phyloP scores from a whole-genome alignment of 2,888 invertebrate genomes.

The Euzophera pinguis region DNA sequence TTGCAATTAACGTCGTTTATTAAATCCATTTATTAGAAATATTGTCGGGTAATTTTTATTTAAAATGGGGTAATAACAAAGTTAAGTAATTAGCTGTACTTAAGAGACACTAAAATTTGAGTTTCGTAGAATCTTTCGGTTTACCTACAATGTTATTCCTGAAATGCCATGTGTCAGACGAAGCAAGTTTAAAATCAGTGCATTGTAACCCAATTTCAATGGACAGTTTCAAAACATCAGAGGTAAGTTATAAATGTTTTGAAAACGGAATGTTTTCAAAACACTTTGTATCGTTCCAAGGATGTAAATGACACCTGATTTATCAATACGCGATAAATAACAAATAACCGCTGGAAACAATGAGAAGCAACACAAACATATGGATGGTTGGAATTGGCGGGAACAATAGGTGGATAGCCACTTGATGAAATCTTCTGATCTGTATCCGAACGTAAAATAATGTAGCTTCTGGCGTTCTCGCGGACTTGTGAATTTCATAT shows the following conservation, averaged over 20 bases:
- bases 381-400: not conserved
- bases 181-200: not conserved
- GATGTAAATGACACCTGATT: conserved; percentile 3
- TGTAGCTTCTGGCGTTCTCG: not conserved
- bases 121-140: too few relatives aligned
- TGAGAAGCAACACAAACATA: not conserved
- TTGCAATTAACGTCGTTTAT: too few relatives aligned
- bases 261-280: not conserved
- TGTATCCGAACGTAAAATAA: conserved; percentile 2
- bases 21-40: too few relatives aligned
- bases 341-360: conserved; percentile 1
- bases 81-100: too few relatives aligned
- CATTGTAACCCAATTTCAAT: not conserved
- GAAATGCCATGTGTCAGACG: not conserved
- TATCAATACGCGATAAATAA: conserved; percentile 10
- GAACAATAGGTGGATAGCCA: conserved; percentile 1
- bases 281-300: not conserved
- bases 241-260: not conserved
- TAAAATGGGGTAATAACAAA: too few relatives aligned
- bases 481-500: not conserved
- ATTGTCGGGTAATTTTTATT: too few relatives aligned
- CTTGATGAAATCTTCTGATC: not conserved
- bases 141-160: not conserved
- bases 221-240: not conserved
- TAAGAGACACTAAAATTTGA: too few relatives aligned